Evolutionary conservation across 2,113 vertebrate species (phyloP).

Genomic region (Menura novaehollandiae): DNA sequence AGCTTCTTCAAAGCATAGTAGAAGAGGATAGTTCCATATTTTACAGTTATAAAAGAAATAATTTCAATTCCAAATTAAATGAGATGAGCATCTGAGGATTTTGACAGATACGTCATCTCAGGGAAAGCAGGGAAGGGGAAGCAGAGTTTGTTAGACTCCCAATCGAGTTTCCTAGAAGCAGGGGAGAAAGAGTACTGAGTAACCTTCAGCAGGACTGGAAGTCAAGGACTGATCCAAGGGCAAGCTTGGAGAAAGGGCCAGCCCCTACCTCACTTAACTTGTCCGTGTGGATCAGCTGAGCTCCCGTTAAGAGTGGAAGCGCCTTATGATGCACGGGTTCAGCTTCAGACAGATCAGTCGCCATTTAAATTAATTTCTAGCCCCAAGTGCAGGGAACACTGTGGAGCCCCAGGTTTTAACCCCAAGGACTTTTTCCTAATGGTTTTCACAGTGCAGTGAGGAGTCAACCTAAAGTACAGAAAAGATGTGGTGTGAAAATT

Average conservation of each 20-base stretch:
- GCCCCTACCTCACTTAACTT: conserved; percentile 83
- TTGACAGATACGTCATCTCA: background rate
- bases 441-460: conserved; percentile 76
- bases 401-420: conserved; percentile 78
- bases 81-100: background rate
- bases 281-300: conserved; percentile 80
- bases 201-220: conserved; percentile 63
- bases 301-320: conserved; percentile 79
- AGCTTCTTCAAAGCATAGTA: conserved; percentile 13
- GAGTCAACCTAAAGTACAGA: conserved; percentile 81
- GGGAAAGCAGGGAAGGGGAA: conserved; percentile 39
- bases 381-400: conserved; percentile 73
- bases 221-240: conserved; percentile 73
- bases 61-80: conserved; percentile 27
- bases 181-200: conserved; percentile 34
- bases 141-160: conserved; percentile 26
- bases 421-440: conserved; percentile 79
- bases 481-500: conserved; percentile 79
- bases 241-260: conserved; percentile 73
- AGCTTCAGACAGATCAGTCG: conserved; percentile 79
- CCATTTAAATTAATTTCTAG: conserved; percentile 80
- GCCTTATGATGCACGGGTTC: conserved; percentile 79
- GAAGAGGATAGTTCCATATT: background rate
- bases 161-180: conserved; percentile 26
- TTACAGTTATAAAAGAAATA: background rate